Evolutionary conservation across 2,797 vertebrate species (phyloP).

Genomic region (Dromococcyx pavoninus): DNA sequence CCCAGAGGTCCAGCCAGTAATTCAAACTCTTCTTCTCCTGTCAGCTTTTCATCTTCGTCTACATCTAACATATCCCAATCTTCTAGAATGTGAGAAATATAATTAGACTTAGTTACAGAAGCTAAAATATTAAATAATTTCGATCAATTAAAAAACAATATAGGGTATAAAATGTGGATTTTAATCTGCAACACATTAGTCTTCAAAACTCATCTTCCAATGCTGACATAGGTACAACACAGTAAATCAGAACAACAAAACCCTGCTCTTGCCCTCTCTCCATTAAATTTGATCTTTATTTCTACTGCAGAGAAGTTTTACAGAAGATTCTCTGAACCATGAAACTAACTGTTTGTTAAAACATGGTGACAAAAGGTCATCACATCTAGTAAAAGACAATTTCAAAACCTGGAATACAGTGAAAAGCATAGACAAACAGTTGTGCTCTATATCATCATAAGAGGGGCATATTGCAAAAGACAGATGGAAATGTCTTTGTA

Average conservation of each 20-base stretch:
- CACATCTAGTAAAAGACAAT: neutral
- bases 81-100: conserved; percentile 78
- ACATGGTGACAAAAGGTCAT: neutral
- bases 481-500: neutral
- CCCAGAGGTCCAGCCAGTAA: conserved; percentile 91
- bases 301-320: neutral
- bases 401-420: neutral
- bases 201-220: neutral
- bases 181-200: neutral
- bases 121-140: neutral
- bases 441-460: neutral
- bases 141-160: neutral
- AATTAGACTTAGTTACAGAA: neutral
- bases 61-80: conserved; percentile 99
- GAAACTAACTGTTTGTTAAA: neutral
- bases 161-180: neutral
- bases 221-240: neutral
- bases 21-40: conserved; percentile 97
- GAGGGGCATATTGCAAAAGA: neutral
- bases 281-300: neutral
- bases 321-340: neutral
- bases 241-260: neutral
- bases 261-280: neutral
- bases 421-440: neutral
- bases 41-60: conserved; percentile 94